phyloP scores from a whole-genome alignment of 2,797 vertebrate genomes.

The Danio choprae region DNA sequence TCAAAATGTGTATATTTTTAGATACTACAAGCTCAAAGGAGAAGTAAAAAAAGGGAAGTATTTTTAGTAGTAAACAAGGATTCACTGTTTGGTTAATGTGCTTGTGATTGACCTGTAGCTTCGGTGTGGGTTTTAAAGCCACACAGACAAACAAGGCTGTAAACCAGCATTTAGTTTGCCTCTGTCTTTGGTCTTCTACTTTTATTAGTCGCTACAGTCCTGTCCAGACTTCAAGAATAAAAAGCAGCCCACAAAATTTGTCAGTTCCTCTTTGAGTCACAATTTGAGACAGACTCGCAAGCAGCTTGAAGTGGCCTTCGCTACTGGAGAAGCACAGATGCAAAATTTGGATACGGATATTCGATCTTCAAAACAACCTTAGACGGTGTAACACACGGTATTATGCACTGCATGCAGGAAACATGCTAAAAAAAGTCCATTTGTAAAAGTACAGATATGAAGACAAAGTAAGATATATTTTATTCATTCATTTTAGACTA shows the following conservation, averaged over 20 bases:
- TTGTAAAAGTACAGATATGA: neutral
- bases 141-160: constrained; percentile 12
- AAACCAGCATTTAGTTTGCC: neutral
- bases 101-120: neutral
- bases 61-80: neutral
- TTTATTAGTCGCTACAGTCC: neutral
- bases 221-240: neutral
- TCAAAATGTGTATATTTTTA: neutral
- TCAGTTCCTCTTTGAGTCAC: constrained; percentile 19
- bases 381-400: neutral
- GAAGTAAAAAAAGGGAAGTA: constrained; percentile 10
- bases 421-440: neutral
- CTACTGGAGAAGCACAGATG: neutral
- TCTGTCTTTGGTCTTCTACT: neutral
- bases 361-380: neutral
- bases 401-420: neutral
- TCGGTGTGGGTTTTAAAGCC: neutral
- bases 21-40: neutral
- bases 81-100: neutral
- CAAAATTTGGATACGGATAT: neutral
- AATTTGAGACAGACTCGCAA: neutral
- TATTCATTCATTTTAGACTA: no score
- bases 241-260: neutral
- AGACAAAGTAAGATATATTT: no score
- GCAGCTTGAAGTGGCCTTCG: neutral